phyloP scores from a whole-genome alignment of 2,113 vertebrate species.

The Orycteropus afer region DNA sequence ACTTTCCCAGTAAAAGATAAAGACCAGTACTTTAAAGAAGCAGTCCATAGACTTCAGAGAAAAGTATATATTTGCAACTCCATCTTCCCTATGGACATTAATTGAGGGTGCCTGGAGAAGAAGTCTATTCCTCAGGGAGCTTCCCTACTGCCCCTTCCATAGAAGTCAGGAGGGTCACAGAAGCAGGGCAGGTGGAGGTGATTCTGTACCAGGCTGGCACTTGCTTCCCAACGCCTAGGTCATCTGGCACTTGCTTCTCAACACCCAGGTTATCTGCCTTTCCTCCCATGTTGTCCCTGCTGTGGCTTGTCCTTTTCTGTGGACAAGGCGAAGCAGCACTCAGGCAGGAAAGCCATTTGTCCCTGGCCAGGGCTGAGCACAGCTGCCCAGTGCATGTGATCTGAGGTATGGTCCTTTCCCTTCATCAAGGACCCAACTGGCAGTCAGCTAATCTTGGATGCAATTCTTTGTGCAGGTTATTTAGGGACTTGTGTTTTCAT shows the following conservation, averaged over 20 bases:
- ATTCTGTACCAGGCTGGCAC: background rate
- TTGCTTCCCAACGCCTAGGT: no score
- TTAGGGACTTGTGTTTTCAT: background rate
- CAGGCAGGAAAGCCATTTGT: background rate
- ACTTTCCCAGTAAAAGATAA: slow-evolving; percentile 10
- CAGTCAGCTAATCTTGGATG: background rate
- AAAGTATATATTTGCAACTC: background rate
- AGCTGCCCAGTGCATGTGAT: background rate
- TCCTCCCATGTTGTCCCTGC: background rate
- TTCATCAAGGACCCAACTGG: background rate
- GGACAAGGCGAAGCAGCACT: slow-evolving; percentile 4
- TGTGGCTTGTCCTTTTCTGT: background rate
- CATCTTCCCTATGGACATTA: background rate
- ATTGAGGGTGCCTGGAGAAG: no score
- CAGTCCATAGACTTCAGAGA: background rate
- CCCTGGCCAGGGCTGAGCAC: background rate
- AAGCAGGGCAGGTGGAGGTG: background rate
- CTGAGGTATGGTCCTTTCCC: background rate
- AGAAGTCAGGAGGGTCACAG: background rate
- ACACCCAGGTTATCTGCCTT: background rate
- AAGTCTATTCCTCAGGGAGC: background rate
- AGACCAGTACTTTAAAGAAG: background rate
- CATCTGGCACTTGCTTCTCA: no score
- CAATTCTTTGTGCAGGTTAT: background rate
- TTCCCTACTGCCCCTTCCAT: background rate